Evolutionary conservation across 2,113 vertebrate species (phyloP).

Genomic region (Indri indri): DNA sequence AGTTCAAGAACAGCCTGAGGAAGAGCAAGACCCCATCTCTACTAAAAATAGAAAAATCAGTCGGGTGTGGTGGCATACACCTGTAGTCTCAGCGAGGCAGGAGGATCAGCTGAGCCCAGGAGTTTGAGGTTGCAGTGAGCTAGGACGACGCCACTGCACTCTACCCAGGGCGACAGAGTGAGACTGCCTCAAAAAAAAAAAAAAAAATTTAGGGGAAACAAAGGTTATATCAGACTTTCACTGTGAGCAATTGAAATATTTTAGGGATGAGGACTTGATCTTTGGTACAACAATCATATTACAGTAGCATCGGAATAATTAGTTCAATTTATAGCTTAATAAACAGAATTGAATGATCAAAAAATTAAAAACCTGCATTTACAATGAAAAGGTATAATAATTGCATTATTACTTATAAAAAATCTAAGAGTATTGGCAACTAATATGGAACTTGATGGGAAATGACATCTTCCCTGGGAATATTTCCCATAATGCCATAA

Average conservation of each 20-base stretch:
- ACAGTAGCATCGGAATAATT: neutral
- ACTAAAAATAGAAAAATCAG: too few relatives aligned
- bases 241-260: neutral
- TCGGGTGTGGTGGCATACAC: too few relatives aligned
- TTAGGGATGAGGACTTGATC: neutral
- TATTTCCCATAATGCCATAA: constrained; percentile 63
- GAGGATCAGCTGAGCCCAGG: too few relatives aligned
- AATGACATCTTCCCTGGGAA: constrained; percentile 64
- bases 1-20: too few relatives aligned
- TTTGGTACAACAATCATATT: neutral
- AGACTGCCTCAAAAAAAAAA: too few relatives aligned
- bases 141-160: too few relatives aligned
- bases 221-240: neutral
- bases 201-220: neutral
- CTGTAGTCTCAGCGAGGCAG: too few relatives aligned
- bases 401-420: constrained; percentile 28
- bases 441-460: constrained; percentile 21
- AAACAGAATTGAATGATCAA: constrained; percentile 11
- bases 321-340: constrained; percentile 35
- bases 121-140: too few relatives aligned
- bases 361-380: constrained; percentile 45
- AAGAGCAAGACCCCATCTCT: too few relatives aligned
- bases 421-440: constrained; percentile 20
- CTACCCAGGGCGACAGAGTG: too few relatives aligned
- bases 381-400: constrained; percentile 7